phyloP scores from a whole-genome alignment of 2,888 invertebrate genomes.

The Drosophila differens region DNA sequence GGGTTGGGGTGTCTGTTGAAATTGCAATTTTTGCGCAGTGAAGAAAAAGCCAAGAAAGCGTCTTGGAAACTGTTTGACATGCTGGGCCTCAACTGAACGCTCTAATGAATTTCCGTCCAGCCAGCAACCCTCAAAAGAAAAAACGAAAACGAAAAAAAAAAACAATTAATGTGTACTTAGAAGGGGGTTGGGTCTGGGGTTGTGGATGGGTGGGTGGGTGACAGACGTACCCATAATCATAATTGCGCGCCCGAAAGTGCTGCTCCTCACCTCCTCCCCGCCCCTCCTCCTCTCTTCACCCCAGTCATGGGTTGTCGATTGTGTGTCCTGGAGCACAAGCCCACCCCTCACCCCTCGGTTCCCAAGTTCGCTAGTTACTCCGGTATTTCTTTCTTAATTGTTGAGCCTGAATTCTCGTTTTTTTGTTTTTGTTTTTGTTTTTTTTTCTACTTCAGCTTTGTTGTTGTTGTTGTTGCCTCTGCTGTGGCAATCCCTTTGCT shows the following conservation, averaged over 20 bases:
- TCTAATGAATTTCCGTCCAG: constrained; percentile 81
- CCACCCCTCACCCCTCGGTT: not conserved
- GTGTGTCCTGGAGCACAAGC: constrained; percentile 24
- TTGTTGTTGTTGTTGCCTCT: constrained; percentile 13
- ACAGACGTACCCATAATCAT: constrained; percentile 75
- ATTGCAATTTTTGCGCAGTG: constrained; percentile 76
- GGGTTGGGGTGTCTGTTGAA: constrained; percentile 42
- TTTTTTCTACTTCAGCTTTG: constrained; percentile 6
- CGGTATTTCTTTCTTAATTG: constrained; percentile 64
- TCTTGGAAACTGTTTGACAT: constrained; percentile 79
- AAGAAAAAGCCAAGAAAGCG: constrained; percentile 75
- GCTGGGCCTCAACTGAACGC: constrained; percentile 64
- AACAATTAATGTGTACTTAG: constrained; percentile 77
- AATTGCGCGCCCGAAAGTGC: constrained; percentile 69
- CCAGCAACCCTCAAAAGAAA: constrained; percentile 58
- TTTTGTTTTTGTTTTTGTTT: not conserved
- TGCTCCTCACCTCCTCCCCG: not conserved
- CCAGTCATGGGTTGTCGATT: constrained; percentile 58
- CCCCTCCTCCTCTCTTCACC: not conserved
- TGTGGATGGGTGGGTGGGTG: constrained; percentile 6
- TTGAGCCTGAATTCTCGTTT: constrained; percentile 52
- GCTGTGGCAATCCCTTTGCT: constrained; percentile 57
- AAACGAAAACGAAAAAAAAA: constrained; percentile 43
- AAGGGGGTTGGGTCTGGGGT: constrained; percentile 14
- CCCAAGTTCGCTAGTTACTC: constrained; percentile 31